Conservation (phyloP, 2,888 invertebrate genomes). For the Limnephilus marmoratus region DNA sequence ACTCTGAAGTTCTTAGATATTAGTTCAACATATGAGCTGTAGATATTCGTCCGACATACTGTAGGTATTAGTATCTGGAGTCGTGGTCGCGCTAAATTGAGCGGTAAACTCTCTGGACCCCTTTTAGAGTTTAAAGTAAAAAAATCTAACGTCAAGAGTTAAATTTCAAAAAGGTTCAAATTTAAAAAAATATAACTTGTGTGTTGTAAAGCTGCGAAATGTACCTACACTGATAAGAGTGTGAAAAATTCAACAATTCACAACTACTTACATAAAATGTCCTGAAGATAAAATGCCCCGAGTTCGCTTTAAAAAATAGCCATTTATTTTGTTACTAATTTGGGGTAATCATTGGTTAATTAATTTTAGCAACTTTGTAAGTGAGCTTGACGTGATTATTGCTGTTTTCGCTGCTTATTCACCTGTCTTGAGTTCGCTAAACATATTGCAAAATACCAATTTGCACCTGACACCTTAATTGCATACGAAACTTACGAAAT, state of each 20-base stretch:
- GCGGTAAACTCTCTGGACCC: no score
- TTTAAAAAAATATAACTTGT: no score
- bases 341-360: not conserved
- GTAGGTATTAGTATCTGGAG: no score
- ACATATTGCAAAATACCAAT: not conserved
- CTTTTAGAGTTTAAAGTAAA: no score
- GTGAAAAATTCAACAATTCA: not conserved
- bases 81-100: no score
- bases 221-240: not conserved
- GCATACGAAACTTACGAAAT: not conserved
- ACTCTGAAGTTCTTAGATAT: no score
- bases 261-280: not conserved
- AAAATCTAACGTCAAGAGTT: no score
- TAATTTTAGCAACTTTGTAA: not conserved
- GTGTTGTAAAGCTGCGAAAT: no score
- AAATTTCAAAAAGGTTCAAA: no score
- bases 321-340: no score
- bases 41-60: no score
- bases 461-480: not conserved
- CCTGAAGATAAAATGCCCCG: not conserved
- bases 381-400: not conserved
- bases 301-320: not conserved
- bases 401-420: not conserved
- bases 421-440: not conserved
- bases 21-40: no score